phyloP scores from a whole-genome alignment of 2,797 vertebrate species.

The Clarias pachynema region DNA sequence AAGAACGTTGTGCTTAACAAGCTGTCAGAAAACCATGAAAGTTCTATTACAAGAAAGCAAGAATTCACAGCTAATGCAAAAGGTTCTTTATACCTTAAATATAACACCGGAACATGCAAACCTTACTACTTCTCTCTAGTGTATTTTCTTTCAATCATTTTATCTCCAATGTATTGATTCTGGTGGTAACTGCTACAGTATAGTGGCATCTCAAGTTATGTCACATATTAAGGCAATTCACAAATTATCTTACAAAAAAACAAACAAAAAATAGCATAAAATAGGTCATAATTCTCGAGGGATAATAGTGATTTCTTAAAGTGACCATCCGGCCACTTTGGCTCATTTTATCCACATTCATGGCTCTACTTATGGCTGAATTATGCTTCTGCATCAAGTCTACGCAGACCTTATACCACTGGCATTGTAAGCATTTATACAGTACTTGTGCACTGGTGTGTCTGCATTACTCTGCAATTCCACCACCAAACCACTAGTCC shows the following conservation, averaged over 20 bases:
- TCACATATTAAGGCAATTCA: neutral
- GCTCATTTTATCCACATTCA: neutral
- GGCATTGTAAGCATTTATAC: too few relatives aligned
- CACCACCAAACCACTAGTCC: too few relatives aligned
- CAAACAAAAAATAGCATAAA: neutral
- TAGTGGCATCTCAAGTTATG: neutral
- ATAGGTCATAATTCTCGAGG: neutral
- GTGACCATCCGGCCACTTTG: neutral
- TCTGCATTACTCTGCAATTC: too few relatives aligned
- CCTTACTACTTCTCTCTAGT: neutral
- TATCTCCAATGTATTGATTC: neutral
- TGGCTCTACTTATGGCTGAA: neutral
- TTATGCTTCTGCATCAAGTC: too few relatives aligned
- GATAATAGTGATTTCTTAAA: neutral
- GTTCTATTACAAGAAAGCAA: slow-evolving; percentile 13
- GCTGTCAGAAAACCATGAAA: slow-evolving; percentile 17
- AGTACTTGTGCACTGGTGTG: too few relatives aligned
- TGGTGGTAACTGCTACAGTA: neutral
- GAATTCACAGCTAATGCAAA: neutral
- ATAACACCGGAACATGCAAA: neutral
- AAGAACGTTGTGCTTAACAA: slow-evolving; percentile 9
- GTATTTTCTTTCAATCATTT: neutral
- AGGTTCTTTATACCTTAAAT: neutral
- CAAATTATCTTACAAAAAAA: too few relatives aligned
- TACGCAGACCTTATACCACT: too few relatives aligned